Evolutionary conservation across 2,797 vertebrate genomes (phyloP), one percentile per base, ranked within the genome.

Genomic region (Ibycter americanus): DNA sequence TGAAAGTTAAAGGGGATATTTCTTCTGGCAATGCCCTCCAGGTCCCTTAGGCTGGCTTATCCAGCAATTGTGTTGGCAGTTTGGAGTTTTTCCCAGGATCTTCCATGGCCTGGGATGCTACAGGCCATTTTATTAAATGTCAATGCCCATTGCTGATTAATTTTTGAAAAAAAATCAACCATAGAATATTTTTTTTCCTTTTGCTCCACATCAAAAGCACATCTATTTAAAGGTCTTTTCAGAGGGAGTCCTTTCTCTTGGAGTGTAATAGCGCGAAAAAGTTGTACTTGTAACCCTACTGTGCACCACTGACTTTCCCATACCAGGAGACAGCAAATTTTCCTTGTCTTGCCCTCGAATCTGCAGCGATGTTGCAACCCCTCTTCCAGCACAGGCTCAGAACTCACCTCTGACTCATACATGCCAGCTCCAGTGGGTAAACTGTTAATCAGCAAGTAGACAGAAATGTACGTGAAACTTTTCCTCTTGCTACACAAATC

Each of bases 91-190:
- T 96, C 96, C 96, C 93, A 94, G 88, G 90, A 79, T 91, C 55
- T 93, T 93, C 90, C 86, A 62, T 29, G 80, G 85, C 49, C 38
- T 77, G 85, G 52, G 74, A 93, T 95, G 96, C 96, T 95, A 96
- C 72, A 81, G 89, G 96, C 93, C 71, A 72, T 91, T 90, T 97
- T 90, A 73, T 62, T 91, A 97, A 97, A 97, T 97, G 96, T 97
- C 96, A 97, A 4, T 97, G 96, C 90, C 87, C 96, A 96, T 32
- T 94, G 78, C 78, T 71, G 58, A 72, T 93, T 95, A 83, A 84
- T 85, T 91, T 86, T 83, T 8, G 6, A 2, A 8, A 14, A 12
- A 58, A n/a, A 46, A 66, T 59, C 74, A 90, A 65, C 38, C 38
- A 87, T 46, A 66, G 26, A 87, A 80, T 90, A 67, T 81, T 73